Percentiles rank a stretch among this genome's conserved stretches.
phyloP scores from a whole-genome alignment of 2,113 vertebrate species.

The Echinops telfairi region DNA sequence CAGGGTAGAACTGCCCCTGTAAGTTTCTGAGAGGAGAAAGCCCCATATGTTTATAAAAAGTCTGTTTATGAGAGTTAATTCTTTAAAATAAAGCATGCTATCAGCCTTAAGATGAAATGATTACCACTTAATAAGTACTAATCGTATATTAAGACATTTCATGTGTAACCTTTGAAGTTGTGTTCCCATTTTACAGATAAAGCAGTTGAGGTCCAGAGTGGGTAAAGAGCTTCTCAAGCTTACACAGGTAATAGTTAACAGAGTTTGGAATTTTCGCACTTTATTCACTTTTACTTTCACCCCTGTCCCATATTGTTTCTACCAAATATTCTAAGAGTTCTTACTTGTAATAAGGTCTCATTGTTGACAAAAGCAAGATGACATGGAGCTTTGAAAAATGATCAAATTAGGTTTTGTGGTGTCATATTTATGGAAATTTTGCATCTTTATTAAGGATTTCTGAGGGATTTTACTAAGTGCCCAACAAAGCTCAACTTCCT shows the following conservation, averaged over 20 bases:
- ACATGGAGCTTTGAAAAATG: not conserved
- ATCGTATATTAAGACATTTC: not conserved
- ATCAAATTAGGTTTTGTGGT: not conserved
- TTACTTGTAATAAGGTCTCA: not conserved
- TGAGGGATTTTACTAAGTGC: not conserved
- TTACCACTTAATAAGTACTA: not conserved
- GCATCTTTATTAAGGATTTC: conserved; percentile 38
- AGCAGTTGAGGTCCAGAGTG: not conserved
- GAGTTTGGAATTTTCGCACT: not conserved
- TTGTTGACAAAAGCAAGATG: not conserved
- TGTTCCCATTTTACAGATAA: not conserved
- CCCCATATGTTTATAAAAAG: not conserved
- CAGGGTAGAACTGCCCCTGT: too few species aligned
- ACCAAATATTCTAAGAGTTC: not conserved
- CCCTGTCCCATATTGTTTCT: not conserved
- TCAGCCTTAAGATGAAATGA: not conserved
- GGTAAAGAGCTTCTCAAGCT: not conserved
- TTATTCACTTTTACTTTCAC: not conserved
- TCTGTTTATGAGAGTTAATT: not conserved
- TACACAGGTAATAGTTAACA: not conserved
- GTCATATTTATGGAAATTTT: not conserved
- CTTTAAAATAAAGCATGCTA: not conserved
- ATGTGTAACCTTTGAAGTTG: not conserved
- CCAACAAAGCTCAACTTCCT: not conserved
- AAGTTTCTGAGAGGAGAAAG: too few species aligned